phyloP scores from a whole-genome alignment of 2,113 vertebrate genomes.

The Danio rerio region DNA sequence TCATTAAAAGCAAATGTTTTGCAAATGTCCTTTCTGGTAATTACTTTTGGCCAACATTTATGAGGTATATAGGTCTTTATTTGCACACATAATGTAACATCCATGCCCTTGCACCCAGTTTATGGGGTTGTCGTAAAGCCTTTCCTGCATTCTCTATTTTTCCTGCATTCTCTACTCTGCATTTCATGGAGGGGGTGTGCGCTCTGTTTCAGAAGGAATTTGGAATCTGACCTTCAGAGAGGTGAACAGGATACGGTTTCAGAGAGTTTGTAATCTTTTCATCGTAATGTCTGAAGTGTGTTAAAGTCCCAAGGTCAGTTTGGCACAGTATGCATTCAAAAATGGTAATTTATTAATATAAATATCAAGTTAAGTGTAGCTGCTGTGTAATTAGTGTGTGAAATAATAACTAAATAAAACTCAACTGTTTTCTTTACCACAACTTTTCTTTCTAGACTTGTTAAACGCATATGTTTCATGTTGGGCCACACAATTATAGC shows the following conservation, averaged over 20 bases:
- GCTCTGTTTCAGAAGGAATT: conserved; percentile 48
- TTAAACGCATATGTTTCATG: conserved; percentile 41
- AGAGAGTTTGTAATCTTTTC: conserved; percentile 19
- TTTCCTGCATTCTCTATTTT: conserved; percentile 34
- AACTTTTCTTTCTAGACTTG: conserved; percentile 16
- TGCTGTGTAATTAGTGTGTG: not conserved
- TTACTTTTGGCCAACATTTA: too few species aligned
- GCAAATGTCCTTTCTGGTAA: too few species aligned
- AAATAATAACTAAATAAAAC: not conserved
- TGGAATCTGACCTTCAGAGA: conserved; percentile 54
- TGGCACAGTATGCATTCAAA: not conserved
- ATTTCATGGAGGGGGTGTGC: not conserved
- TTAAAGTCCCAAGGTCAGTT: not conserved
- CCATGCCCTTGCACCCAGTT: conserved; percentile 19
- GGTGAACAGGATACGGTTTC: conserved; percentile 46
- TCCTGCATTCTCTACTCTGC: conserved; percentile 40
- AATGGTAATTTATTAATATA: not conserved
- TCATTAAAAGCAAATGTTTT: too few species aligned
- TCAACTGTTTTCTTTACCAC: conserved; percentile 9
- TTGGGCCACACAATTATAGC: not conserved
- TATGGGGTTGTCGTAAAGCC: not conserved
- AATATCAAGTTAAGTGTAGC: not conserved
- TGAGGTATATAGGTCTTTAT: not conserved
- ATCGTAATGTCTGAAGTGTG: conserved; percentile 15
- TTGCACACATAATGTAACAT: not conserved